Conservation (phyloP, 1,140 invertebrate genomes). For the Zophobas morio region DNA sequence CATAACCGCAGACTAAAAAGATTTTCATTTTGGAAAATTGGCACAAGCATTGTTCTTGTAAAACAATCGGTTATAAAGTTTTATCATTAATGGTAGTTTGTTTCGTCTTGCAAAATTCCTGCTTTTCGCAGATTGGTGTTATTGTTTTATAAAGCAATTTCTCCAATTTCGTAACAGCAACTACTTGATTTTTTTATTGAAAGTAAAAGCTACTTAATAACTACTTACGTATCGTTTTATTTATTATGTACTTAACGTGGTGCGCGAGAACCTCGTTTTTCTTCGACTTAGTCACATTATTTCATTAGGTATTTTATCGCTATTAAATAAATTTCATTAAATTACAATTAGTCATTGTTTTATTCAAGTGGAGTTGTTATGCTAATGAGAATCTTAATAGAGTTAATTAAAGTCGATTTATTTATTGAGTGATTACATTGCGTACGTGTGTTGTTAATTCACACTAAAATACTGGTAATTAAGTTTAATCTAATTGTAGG, state of each 20-base stretch:
- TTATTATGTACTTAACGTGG: neutral
- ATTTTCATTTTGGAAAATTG: neutral
- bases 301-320: neutral
- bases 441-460: neutral
- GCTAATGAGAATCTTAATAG: slow-evolving; percentile 25
- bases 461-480: slow-evolving; percentile 13
- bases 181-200: slow-evolving; percentile 2
- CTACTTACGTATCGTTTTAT: neutral
- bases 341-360: slow-evolving; percentile 13
- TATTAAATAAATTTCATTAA: slow-evolving; percentile 20
- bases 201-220: slow-evolving; percentile 15
- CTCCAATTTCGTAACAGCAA: slow-evolving; percentile 21
- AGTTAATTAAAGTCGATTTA: slow-evolving; percentile 38
- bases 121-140: neutral
- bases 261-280: neutral
- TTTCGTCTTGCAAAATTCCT: neutral
- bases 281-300: too few relatives aligned
- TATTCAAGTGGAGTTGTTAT: slow-evolving; percentile 10
- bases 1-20: slow-evolving; percentile 1
- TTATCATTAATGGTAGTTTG: neutral
- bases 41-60: slow-evolving; percentile 25
- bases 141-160: slow-evolving; percentile 4
- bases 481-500: slow-evolving; percentile 5
- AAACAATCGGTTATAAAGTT: slow-evolving; percentile 21
- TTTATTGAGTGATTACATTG: slow-evolving; percentile 28